These are phyloP conservation scores for Forficula auricularia DNA, from an alignment of 1,140 invertebrate genomes.

Conservation along the genomic window DNA sequence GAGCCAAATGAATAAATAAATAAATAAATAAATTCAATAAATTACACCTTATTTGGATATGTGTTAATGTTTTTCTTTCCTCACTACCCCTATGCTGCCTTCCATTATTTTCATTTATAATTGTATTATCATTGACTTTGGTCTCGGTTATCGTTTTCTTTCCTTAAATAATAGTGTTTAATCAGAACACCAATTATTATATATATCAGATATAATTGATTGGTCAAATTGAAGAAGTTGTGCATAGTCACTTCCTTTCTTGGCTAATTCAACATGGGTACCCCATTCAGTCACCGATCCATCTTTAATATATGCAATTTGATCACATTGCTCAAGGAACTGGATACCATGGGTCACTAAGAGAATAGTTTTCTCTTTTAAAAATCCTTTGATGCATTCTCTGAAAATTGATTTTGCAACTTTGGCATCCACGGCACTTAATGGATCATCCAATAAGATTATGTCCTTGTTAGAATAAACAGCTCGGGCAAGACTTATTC, in stretches of 20 bases:
- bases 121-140: no score
- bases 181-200: no score
- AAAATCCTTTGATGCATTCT: slow-evolving; percentile 19
- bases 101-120: no score
- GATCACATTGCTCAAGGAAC: slow-evolving; percentile 28
- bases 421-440: slow-evolving; percentile 34
- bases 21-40: no score
- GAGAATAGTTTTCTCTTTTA: slow-evolving; percentile 30
- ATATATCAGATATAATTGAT: no score
- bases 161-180: no score
- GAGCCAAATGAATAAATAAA: no score
- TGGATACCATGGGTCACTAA: slow-evolving; percentile 32
- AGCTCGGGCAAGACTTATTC: slow-evolving; percentile 37
- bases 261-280: slow-evolving; percentile 23
- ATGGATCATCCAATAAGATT: slow-evolving; percentile 34
- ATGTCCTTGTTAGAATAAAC: slow-evolving; percentile 34
- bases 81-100: no score
- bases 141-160: no score
- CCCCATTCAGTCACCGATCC: slow-evolving; percentile 26
- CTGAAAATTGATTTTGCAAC: slow-evolving; percentile 33
- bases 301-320: slow-evolving; percentile 28
- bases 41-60: no score
- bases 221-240: slow-evolving; percentile 8
- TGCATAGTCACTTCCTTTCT: slow-evolving; percentile 22
- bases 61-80: no score